Conservation (phyloP, 2,797 vertebrate species). For the Macrochelys suwanniensis region DNA sequence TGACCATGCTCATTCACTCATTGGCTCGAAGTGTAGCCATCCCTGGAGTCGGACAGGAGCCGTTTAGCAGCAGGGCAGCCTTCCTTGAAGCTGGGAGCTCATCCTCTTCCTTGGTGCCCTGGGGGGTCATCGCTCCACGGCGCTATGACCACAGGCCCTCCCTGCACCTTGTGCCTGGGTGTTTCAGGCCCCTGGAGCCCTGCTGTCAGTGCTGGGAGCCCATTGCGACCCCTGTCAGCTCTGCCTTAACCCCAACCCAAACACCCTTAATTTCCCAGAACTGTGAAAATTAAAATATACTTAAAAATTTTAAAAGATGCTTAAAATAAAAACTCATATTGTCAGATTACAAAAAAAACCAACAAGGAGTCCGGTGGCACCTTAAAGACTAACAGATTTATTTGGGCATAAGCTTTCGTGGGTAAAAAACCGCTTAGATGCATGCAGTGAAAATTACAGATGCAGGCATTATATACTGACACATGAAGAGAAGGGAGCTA, state of each 20-base stretch:
- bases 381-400: too few relatives aligned
- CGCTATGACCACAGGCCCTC: not conserved
- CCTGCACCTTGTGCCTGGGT: not conserved
- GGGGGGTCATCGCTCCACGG: fast-evolving
- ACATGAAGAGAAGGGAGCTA: too few relatives aligned
- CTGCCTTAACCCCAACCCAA: not conserved
- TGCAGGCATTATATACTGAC: too few relatives aligned
- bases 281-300: not conserved
- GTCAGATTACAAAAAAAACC: not conserved
- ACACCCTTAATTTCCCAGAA: not conserved
- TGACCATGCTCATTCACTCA: not conserved
- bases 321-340: not conserved
- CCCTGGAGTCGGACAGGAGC: not conserved
- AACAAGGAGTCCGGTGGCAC: too few relatives aligned
- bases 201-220: not conserved
- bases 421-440: too few relatives aligned
- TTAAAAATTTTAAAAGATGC: not conserved
- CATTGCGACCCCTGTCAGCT: not conserved
- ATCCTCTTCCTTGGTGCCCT: not conserved
- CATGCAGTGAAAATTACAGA: too few relatives aligned
- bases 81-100: not conserved
- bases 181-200: not conserved
- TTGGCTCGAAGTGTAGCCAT: not conserved
- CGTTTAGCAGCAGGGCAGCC: too few relatives aligned
- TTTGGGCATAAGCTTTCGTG: too few relatives aligned